Base-by-base conservation (phyloP, 2,113 vertebrate species). In the Castor canadensis region DNA sequence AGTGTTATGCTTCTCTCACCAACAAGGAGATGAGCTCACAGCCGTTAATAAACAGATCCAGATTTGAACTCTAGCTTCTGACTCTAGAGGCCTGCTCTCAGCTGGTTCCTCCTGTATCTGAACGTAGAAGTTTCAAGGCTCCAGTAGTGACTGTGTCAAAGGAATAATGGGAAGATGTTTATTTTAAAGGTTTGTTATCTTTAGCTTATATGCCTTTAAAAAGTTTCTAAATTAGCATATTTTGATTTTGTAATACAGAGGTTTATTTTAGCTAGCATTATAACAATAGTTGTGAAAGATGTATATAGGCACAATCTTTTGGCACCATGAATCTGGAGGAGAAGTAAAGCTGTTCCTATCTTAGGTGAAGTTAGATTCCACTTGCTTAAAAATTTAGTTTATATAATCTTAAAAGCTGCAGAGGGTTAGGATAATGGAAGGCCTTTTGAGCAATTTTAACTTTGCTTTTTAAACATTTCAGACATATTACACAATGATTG, bases 391-490 rank as follows among this genome's bases (percentile, higher is more conserved):
- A 72, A 71, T 40, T 26, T 26, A 16, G 5, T 62, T 6, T 38
- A 38, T 32, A 45, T 62, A 38, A 76, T 76, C 75, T 77, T 71
- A 83, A 87, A 83, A 91, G 77, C 71, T 69, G 62, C 64, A 72
- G 71, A 47, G 5, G 28, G 24, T 76, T 3, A 82, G n/a, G 28
- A 49, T 87, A 67, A 35, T 93, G 32, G 56, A 81, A 76, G 35
- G 69, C n/a, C n/a, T n/a, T 88, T 91, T 76, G 49, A 26, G 69
- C 32, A 71, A 49, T 88, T 94, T 84, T 71, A 47, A 79, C 75
- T 84, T 73, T 88, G 26, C 52, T 91, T 72, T 87, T 71, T 91
- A 19, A 40, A 12, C 28, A 62, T 45, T 54, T 83, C 54, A 24
- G 6, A 47, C 45, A 19, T 22, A 43, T 26, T 54, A 19, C 45